phyloP scores from a whole-genome alignment of 2,113 vertebrate genomes.

The Paratilapia polleni region DNA sequence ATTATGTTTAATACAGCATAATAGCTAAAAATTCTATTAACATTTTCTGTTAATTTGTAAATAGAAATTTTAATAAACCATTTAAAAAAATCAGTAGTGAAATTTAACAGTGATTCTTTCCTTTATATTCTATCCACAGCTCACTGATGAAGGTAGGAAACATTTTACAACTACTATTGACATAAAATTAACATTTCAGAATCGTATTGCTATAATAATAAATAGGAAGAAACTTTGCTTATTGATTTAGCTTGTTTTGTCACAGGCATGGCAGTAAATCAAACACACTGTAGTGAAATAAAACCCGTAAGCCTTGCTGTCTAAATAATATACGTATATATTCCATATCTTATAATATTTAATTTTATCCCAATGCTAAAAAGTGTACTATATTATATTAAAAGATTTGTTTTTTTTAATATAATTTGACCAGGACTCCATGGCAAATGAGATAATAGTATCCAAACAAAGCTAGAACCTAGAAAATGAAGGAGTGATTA shows the following conservation, averaged over 20 bases:
- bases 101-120: neutral
- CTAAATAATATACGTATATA: too few species aligned
- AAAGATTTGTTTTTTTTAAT: accelerated
- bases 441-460: neutral
- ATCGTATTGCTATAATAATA: neutral
- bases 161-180: neutral
- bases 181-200: accelerated
- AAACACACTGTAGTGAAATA: neutral
- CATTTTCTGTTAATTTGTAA: accelerated
- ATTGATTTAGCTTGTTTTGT: accelerated
- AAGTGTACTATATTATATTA: neutral
- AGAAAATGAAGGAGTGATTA: neutral
- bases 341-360: accelerated
- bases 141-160: constrained; percentile 50
- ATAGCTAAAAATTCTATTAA: neutral
- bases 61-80: neutral
- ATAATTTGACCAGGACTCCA: neutral
- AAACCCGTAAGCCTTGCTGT: too few species aligned
- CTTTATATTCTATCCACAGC: constrained; percentile 23
- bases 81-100: neutral
- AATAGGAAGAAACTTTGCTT: neutral
- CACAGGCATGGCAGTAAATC: neutral
- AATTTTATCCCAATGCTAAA: neutral
- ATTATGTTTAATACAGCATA: too few species aligned
- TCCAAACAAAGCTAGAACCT: neutral